These are phyloP conservation scores for Heliconius erato DNA, from an alignment of 2,888 invertebrate genomes.

Conservation along the genomic window DNA sequence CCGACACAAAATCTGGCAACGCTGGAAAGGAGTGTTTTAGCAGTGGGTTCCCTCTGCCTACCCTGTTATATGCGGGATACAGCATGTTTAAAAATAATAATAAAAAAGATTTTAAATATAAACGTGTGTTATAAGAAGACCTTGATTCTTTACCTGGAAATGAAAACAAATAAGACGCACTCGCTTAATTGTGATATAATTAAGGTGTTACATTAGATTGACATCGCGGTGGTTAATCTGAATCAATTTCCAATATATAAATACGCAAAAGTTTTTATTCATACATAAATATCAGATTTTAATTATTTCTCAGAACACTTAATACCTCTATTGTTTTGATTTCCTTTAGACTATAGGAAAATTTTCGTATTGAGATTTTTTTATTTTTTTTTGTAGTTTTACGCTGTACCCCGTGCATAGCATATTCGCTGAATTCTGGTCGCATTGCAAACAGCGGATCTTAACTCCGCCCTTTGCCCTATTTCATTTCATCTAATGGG, in stretches of 20 bases:
- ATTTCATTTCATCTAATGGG: too few relatives aligned
- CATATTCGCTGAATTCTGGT: too few relatives aligned
- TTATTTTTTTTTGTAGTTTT: too few relatives aligned
- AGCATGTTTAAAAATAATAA: not conserved
- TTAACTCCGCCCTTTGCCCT: too few relatives aligned
- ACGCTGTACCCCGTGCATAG: too few relatives aligned
- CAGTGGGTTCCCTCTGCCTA: not conserved
- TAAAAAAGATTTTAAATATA: not conserved
- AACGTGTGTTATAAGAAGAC: not conserved
- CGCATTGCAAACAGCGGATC: too few relatives aligned
- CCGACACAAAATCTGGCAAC: too few relatives aligned
- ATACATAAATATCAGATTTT: conserved; percentile 1
- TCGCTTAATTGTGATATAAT: conserved; percentile 15
- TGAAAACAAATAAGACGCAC: conserved; percentile 21
- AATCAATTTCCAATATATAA: not conserved
- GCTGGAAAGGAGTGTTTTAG: too few relatives aligned
- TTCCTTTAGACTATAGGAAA: conserved; percentile 11
- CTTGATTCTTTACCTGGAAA: conserved; percentile 19
- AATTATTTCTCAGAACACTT: conserved; percentile 19
- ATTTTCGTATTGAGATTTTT: not conserved
- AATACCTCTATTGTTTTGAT: conserved; percentile 16
- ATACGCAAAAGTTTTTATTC: conserved; percentile 4
- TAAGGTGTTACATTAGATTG: conserved; percentile 24
- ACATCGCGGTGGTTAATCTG: conserved; percentile 4
- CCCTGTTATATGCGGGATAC: not conserved